These are phyloP conservation scores for Prosapia bicincta DNA, from an alignment of 2,888 invertebrate genomes.

Conservation along the genomic window DNA sequence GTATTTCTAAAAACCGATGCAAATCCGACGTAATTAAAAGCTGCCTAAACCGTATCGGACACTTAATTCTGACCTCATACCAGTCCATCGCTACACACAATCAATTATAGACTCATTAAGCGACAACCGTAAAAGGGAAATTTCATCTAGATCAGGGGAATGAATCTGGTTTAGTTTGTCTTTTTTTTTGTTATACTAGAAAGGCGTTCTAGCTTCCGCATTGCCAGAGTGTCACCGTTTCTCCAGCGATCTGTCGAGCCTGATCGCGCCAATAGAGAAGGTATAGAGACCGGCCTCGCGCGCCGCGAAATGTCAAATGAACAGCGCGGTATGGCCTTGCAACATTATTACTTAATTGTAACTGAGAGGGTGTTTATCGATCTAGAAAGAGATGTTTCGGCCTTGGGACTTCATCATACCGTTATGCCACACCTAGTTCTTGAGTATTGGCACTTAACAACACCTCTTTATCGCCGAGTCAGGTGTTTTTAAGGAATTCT, in stretches of 20 bases:
- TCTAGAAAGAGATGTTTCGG: not conserved
- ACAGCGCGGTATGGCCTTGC: not conserved
- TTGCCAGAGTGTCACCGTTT: not conserved
- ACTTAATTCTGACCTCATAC: not conserved
- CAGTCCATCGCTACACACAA: not conserved
- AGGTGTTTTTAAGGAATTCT: not conserved
- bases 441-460: not conserved
- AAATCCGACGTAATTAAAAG: not conserved
- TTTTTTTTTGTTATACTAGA: not conserved
- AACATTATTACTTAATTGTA: not conserved
- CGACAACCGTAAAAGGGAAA: not conserved
- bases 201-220: not conserved
- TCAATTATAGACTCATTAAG: not conserved
- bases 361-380: not conserved
- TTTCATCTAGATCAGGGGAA: not conserved
- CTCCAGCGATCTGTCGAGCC: not conserved
- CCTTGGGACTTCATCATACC: constrained; percentile 2
- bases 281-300: not conserved
- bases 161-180: not conserved
- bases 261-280: not conserved
- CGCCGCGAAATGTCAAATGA: not conserved
- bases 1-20: not conserved
- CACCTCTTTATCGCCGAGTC: not conserved
- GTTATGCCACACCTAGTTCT: not conserved
- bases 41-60: not conserved